Conservation (phyloP, 2,113 vertebrate genomes). For the Phylloscopus trochilus region DNA sequence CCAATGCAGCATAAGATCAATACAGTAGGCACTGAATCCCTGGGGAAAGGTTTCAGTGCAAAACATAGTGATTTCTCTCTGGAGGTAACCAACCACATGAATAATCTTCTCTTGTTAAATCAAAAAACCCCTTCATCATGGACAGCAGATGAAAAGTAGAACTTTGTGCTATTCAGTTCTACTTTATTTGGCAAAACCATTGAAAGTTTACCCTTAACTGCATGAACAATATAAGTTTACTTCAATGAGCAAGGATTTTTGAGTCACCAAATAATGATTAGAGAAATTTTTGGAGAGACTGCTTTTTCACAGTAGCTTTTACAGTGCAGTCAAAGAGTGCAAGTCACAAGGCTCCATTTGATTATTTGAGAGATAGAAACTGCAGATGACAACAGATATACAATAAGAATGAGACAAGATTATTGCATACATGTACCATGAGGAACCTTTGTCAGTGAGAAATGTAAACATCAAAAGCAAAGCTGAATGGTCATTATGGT, state of each 20-base stretch:
- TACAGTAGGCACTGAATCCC: not conserved
- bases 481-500: not conserved
- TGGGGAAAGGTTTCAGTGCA: not conserved
- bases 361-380: not conserved
- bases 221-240: not conserved
- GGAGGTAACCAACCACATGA: not conserved
- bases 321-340: not conserved
- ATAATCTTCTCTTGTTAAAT: not conserved
- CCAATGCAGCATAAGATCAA: not conserved
- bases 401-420: not conserved
- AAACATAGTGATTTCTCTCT: not conserved
- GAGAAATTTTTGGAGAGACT: not conserved
- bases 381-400: not conserved
- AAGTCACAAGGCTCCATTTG: not conserved
- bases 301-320: not conserved
- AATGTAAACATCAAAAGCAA: not conserved
- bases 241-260: not conserved
- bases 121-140: not conserved
- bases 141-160: not conserved
- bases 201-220: not conserved
- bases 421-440: not conserved
- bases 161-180: not conserved
- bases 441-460: not conserved
- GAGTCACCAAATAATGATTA: not conserved
- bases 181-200: not conserved